These are phyloP conservation scores for Sisyra terminalis DNA, from an alignment of 2,888 invertebrate genomes.

Conservation along the genomic window DNA sequence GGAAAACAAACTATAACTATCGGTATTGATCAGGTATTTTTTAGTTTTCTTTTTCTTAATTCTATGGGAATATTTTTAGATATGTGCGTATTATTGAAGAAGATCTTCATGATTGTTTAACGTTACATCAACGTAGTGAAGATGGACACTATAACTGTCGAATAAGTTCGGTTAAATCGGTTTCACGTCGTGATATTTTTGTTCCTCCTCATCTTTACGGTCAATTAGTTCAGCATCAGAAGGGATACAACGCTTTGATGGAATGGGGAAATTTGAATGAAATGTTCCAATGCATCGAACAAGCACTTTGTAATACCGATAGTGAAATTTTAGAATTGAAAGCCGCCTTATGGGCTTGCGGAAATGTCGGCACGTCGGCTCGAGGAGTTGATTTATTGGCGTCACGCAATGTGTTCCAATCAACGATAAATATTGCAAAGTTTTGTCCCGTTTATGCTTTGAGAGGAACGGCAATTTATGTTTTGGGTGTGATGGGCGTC, in stretches of 20 bases:
- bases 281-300: slow-evolving; percentile 25
- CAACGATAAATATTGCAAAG: slow-evolving; percentile 52
- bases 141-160: slow-evolving; percentile 59
- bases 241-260: slow-evolving; percentile 37
- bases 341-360: slow-evolving; percentile 77
- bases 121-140: slow-evolving; percentile 64
- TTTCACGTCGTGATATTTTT: slow-evolving; percentile 31
- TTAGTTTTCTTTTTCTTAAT: slow-evolving; percentile 13
- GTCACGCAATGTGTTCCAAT: slow-evolving; percentile 26
- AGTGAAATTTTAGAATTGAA: slow-evolving; percentile 64
- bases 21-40: slow-evolving; percentile 27
- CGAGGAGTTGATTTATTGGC: slow-evolving; percentile 61
- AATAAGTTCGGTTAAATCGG: slow-evolving; percentile 39
- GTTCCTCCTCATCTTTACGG: slow-evolving; percentile 70
- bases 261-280: slow-evolving; percentile 32
- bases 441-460: slow-evolving; percentile 72
- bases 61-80: slow-evolving; percentile 22
- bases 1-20: slow-evolving; percentile 59
- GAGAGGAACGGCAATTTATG: slow-evolving; percentile 78
- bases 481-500: slow-evolving; percentile 69
- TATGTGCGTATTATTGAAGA: slow-evolving; percentile 85
- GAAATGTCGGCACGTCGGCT: slow-evolving; percentile 63
- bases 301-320: slow-evolving; percentile 42
- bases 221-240: slow-evolving; percentile 55
- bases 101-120: slow-evolving; percentile 72